Conservation (phyloP, 2,888 invertebrate genomes). For the Flexamia atlantica region DNA sequence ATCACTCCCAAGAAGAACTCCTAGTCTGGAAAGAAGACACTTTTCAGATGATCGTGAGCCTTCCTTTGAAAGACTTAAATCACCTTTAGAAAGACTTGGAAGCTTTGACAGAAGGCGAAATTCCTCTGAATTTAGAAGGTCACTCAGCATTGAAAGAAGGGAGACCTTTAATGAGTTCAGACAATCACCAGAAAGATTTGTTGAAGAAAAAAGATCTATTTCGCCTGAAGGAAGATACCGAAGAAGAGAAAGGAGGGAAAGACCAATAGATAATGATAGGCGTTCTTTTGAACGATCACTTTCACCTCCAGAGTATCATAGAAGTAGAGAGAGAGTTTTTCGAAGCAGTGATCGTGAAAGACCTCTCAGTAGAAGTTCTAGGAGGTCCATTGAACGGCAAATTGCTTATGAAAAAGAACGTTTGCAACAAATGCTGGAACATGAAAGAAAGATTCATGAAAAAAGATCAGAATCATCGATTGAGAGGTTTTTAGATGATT, state of each 20-base stretch:
- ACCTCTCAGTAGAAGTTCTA: background rate
- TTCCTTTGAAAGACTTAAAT: constrained; percentile 3
- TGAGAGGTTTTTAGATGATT: constrained; percentile 30
- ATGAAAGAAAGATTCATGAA: constrained; percentile 22
- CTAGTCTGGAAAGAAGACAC: background rate
- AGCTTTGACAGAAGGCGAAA: background rate
- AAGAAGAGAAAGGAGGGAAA: background rate
- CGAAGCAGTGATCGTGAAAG: background rate
- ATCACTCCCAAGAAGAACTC: background rate
- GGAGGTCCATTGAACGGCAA: constrained; percentile 14
- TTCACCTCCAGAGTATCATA: background rate
- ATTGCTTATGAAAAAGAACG: constrained; percentile 5
- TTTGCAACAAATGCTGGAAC: background rate
- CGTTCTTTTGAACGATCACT: background rate
- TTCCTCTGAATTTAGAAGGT: background rate
- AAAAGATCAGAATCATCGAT: constrained; percentile 44
- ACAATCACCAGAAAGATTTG: background rate
- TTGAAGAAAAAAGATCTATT: background rate
- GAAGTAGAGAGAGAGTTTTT: background rate
- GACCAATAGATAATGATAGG: background rate
- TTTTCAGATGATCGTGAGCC: constrained; percentile 4
- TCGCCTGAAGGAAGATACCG: background rate
- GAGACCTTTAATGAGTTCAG: background rate
- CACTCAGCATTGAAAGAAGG: background rate
- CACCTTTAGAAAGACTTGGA: background rate